Conservation (phyloP, 2,113 vertebrate species). For the Scatophagus argus region DNA sequence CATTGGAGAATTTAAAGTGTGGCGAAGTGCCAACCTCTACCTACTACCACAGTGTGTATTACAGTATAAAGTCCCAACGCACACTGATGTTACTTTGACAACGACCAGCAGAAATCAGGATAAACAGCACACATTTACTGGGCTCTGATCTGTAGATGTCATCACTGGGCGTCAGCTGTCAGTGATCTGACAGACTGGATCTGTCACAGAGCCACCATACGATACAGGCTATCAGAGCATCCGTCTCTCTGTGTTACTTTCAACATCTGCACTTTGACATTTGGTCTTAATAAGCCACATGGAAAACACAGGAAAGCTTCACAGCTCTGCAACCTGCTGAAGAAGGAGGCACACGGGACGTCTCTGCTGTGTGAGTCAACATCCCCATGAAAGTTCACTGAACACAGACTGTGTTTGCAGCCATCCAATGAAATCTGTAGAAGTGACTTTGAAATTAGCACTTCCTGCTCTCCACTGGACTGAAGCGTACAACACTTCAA, state of each 20-base stretch:
- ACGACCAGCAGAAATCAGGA: background rate
- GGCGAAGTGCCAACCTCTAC: background rate
- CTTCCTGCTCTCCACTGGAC: background rate
- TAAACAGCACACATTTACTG: background rate
- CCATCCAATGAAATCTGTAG: background rate
- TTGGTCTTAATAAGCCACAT: background rate
- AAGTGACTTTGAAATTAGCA: background rate
- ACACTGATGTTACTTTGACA: background rate
- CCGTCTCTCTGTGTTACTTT: background rate
- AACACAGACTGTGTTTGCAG: background rate
- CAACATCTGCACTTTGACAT: no score
- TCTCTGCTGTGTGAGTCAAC: background rate
- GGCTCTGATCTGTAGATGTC: background rate
- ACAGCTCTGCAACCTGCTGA: no score
- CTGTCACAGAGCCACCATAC: background rate
- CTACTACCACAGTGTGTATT: background rate
- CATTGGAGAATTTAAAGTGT: constrained; percentile 2
- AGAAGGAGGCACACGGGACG: background rate
- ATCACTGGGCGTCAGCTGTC: no score
- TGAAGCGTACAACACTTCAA: background rate
- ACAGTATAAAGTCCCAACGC: background rate
- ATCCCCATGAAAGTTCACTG: background rate
- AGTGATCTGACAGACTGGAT: background rate
- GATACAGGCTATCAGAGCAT: background rate
- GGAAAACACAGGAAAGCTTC: background rate